Conservation (phyloP, 2,797 vertebrate species). For the Sebastes cheni region DNA sequence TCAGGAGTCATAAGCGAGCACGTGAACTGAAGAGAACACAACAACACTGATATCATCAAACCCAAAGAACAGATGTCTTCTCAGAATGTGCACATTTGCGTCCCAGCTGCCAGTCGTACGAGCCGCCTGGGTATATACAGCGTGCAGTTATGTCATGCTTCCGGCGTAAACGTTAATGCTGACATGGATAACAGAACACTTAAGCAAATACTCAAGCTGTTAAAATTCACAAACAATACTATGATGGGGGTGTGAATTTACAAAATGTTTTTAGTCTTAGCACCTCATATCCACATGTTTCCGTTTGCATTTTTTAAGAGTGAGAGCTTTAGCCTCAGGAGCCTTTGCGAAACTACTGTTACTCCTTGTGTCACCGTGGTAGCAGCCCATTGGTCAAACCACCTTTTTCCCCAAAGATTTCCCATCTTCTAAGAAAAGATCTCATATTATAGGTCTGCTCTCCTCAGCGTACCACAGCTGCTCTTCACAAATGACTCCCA, state of each 20-base stretch:
- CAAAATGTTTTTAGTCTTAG: conserved; percentile 25
- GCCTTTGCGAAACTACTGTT: not conserved
- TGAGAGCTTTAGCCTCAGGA: not conserved
- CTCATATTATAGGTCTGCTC: not conserved
- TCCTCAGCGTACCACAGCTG: not conserved
- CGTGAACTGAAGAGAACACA: not conserved
- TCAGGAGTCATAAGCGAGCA: not conserved
- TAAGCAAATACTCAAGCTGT: conserved; percentile 30
- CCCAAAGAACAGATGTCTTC: not conserved
- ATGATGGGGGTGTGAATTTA: conserved; percentile 16
- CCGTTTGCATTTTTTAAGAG: not conserved
- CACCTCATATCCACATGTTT: conserved; percentile 13
- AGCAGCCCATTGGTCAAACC: not conserved
- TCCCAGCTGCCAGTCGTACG: not conserved
- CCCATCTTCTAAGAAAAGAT: not conserved
- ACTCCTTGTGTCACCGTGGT: not conserved
- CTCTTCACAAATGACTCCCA: not conserved
- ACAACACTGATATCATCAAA: conserved; percentile 24
- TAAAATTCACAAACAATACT: conserved; percentile 21
- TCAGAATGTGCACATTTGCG: conserved; percentile 1
- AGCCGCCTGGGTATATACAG: conserved; percentile 36
- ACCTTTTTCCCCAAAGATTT: not conserved
- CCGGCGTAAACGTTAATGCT: conserved; percentile 28
- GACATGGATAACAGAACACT: conserved; percentile 44
- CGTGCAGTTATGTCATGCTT: conserved; percentile 34